Evolutionary conservation across 2,113 vertebrate species (phyloP).

Genomic region (Apteryx owenii): DNA sequence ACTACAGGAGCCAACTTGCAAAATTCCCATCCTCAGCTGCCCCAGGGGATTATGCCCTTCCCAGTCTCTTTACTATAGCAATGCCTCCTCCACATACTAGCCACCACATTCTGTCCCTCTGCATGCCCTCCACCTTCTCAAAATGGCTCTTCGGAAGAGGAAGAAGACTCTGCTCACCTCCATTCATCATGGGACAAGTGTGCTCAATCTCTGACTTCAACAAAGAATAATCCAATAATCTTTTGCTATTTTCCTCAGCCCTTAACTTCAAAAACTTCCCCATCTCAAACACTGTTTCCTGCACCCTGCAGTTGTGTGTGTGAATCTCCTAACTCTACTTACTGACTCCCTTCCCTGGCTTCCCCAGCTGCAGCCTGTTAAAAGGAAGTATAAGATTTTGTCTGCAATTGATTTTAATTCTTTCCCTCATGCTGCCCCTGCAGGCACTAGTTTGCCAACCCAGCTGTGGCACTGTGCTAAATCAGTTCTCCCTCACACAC

Average conservation of each 20-base stretch:
- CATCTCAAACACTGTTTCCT: not conserved
- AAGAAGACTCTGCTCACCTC: not conserved
- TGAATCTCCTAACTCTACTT: not conserved
- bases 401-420: constrained; percentile 55
- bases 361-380: constrained; percentile 3
- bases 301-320: not conserved
- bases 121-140: not conserved
- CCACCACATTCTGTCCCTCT: not conserved
- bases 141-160: not conserved
- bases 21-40: not conserved
- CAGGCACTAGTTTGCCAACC: constrained; percentile 18
- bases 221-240: not conserved
- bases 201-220: not conserved
- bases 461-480: not conserved
- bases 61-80: not conserved
- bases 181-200: not conserved
- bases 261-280: not conserved
- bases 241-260: not conserved
- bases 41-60: not conserved
- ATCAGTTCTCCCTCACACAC: not conserved
- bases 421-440: constrained; percentile 36
- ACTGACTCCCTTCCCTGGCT: not conserved
- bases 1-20: not conserved
- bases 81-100: not conserved
- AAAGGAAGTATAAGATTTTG: constrained; percentile 22